Base-by-base conservation (phyloP, 2,113 vertebrate species). In the Sinocyclocheilus grahami region DNA sequence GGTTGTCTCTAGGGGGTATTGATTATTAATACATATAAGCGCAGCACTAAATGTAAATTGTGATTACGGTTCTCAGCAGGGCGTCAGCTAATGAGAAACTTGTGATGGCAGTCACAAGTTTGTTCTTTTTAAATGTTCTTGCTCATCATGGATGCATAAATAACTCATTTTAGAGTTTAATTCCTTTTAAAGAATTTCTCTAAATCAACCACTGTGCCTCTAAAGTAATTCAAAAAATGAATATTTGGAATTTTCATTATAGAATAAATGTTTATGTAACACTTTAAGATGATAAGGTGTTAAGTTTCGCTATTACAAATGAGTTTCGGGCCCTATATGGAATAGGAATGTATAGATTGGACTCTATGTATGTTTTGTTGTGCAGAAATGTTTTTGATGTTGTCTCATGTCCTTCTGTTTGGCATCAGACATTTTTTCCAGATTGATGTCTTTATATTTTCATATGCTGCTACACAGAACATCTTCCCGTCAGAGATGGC, bases 101-200 rank as follows among this genome's bases (percentile, higher is more conserved):
- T 82, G 62, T 82, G 16, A 82, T 71, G 27, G 63, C 5, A 53
- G 63, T 71, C 80, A 82, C 63, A 82, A 82, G 79, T 48, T 67
- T 63, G 18, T 39, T 39, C 37, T 82, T 65, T 80, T 16, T n/a
- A 13, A 12, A 4, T 42, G 7, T 42, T 42, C 42, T 42, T 42
- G 42, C 42, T n/a, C 22, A 46, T 11, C 7, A 46, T 46, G 37
- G 37, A 14, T 20, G 22, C 11, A 5, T 46, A 65, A 46, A 65
- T 65, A 46, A 27, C 37, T 27, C 58, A 3, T 80, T n/a, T 16
- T n/a, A 60, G 12, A 42, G 9, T 60, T 33, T 12, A 2, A 20
- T 33, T 78, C 13, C 13, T 78, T 9, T 2, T 4, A 9, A 33
- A 7, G 9, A 24, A 58, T 7, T 3, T 3, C 12, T 2, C 72